Evolutionary conservation across 2,888 invertebrate genomes (phyloP).

Genomic region (Campopleginae sp.): DNA sequence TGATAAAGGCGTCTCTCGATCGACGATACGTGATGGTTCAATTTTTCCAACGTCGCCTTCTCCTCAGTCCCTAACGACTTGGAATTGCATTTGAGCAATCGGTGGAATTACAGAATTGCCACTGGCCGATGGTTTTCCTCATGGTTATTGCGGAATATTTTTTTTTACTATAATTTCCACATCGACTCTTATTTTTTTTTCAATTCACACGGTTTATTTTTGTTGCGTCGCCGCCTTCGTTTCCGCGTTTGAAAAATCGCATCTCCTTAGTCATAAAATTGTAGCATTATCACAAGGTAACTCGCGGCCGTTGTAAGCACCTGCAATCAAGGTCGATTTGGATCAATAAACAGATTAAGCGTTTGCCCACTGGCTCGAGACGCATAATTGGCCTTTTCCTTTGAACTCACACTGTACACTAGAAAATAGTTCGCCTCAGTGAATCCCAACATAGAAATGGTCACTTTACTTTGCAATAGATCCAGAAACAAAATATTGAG

Average conservation of each 20-base stretch:
- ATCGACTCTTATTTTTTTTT: no score
- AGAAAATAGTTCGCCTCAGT: constrained; percentile 25
- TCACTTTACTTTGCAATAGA: constrained; percentile 37
- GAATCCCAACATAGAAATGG: constrained; percentile 38
- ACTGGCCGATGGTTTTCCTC: no score
- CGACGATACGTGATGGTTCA: not conserved
- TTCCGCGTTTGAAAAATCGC: not conserved
- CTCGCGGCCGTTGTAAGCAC: constrained; percentile 5
- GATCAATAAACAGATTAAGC: not conserved
- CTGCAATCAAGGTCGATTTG: constrained; percentile 20
- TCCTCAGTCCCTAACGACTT: not conserved
- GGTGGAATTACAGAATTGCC: no score
- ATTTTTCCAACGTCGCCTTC: not conserved
- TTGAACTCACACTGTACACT: constrained; percentile 37
- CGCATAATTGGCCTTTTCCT: not conserved
- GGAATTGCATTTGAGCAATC: not conserved
- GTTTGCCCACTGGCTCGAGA: not conserved
- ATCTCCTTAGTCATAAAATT: constrained; percentile 41
- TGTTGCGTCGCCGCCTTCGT: no score
- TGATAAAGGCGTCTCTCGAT: not conserved
- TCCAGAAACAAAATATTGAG: constrained; percentile 32
- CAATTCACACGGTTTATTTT: no score
- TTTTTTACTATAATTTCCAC: no score
- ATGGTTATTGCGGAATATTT: no score
- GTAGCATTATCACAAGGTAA: constrained; percentile 49